Conservation (phyloP, 2,888 invertebrate species). For the Drosophila barbarae region DNA sequence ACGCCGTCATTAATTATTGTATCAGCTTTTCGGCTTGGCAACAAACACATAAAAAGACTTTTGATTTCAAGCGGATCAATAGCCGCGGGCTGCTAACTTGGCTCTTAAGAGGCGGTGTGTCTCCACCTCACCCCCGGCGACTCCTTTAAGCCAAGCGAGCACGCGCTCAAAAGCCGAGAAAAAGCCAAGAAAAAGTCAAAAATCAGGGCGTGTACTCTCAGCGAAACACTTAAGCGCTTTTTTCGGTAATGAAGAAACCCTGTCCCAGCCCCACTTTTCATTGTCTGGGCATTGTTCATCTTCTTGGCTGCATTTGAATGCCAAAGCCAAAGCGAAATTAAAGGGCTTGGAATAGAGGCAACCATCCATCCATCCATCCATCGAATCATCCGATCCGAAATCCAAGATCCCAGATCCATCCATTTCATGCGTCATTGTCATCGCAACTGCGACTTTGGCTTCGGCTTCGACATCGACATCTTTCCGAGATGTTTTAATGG, state of each 20-base stretch:
- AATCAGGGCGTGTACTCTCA: conserved; percentile 75
- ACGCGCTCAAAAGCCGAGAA: conserved; percentile 51
- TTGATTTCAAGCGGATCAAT: conserved; percentile 77
- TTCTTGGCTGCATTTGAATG: conserved; percentile 69
- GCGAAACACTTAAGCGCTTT: conserved; percentile 71
- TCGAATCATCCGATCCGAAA: conserved; percentile 26
- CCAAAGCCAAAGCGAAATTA: conserved; percentile 55
- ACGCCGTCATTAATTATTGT: conserved; percentile 72
- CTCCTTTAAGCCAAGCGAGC: conserved; percentile 49
- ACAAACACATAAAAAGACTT: conserved; percentile 66
- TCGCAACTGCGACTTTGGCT: conserved; percentile 45
- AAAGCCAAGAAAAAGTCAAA: conserved; percentile 13
- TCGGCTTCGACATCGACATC: conserved; percentile 57
- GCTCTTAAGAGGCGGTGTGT: conserved; percentile 39
- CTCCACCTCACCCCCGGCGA: background rate
- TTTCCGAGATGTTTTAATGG: conserved; percentile 76
- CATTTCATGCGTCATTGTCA: conserved; percentile 71
- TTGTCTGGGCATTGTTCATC: conserved; percentile 35
- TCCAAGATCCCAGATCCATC: conserved; percentile 49
- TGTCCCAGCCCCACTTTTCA: conserved; percentile 40
- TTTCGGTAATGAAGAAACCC: conserved; percentile 67
- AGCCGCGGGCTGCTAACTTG: conserved; percentile 61
- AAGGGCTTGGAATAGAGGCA: conserved; percentile 50
- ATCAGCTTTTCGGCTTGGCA: conserved; percentile 56
- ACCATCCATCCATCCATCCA: conserved; percentile 18